phyloP scores from a whole-genome alignment of 2,113 vertebrate genomes.

The Cromileptes altivelis region DNA sequence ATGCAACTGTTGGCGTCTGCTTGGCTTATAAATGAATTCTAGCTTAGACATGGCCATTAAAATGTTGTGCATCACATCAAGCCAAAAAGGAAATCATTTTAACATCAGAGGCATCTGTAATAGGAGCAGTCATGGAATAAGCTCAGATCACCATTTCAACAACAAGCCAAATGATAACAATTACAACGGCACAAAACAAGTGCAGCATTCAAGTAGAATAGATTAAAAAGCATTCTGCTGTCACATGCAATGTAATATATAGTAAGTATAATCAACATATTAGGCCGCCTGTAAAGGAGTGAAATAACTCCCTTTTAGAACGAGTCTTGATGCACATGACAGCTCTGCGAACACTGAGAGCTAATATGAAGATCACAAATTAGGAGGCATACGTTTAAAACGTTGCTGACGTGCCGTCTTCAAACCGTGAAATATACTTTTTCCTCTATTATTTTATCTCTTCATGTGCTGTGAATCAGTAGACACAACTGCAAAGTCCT shows the following conservation, averaged over 20 bases:
- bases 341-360: background rate
- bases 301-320: background rate
- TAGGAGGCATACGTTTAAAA: background rate
- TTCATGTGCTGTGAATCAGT: too few species aligned
- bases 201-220: conserved; percentile 23
- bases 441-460: background rate
- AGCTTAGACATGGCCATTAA: conserved; percentile 24
- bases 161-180: background rate
- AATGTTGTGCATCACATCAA: conserved; percentile 30
- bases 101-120: conserved; percentile 8
- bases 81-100: conserved; percentile 43
- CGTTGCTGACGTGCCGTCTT: background rate
- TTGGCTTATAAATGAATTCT: conserved; percentile 34
- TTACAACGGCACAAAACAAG: conserved; percentile 4
- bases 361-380: background rate
- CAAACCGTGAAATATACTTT: background rate
- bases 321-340: background rate
- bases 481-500: background rate
- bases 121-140: background rate
- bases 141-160: background rate
- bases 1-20: conserved; percentile 39
- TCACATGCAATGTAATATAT: background rate
- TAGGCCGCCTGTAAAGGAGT: background rate
- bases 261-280: background rate
- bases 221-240: conserved; percentile 25